Conservation (phyloP, 2,888 invertebrate genomes). For the Mamestra brassicae region DNA sequence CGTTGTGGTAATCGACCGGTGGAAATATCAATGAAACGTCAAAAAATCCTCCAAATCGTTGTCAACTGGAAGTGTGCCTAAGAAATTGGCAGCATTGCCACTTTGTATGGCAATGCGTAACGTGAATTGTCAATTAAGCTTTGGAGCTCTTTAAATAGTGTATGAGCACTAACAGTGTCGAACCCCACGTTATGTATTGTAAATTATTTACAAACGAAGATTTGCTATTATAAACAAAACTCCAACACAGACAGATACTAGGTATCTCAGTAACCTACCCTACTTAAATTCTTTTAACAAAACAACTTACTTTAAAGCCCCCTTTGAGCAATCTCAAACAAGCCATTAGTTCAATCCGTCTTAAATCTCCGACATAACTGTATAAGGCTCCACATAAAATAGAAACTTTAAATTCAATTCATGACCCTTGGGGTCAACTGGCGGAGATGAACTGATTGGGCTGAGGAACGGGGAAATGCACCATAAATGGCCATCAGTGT, state of each 20-base stretch:
- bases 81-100: background rate
- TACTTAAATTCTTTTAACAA: conserved; percentile 9
- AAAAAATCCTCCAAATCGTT: too few species aligned
- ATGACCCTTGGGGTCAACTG: conserved; percentile 83
- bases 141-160: too few species aligned
- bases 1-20: too few species aligned
- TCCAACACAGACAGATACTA: conserved; percentile 9
- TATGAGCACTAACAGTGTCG: too few species aligned
- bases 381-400: conserved; percentile 72
- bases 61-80: background rate
- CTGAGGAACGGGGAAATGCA: conserved; percentile 75
- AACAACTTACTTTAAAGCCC: conserved; percentile 13
- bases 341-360: conserved; percentile 58
- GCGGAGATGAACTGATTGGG: conserved; percentile 78
- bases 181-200: background rate
- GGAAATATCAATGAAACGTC: too few species aligned
- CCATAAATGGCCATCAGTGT: conserved; percentile 83
- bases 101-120: too few species aligned
- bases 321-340: conserved; percentile 48
- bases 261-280: conserved; percentile 10
- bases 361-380: conserved; percentile 56
- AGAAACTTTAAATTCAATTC: conserved; percentile 89
- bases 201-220: background rate
- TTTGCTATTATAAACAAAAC: background rate
- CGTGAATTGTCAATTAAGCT: too few species aligned